Evolutionary conservation across 2,797 vertebrate species (phyloP), one percentile per base, ranked within the genome.

Genomic region (Menidia menidia): DNA sequence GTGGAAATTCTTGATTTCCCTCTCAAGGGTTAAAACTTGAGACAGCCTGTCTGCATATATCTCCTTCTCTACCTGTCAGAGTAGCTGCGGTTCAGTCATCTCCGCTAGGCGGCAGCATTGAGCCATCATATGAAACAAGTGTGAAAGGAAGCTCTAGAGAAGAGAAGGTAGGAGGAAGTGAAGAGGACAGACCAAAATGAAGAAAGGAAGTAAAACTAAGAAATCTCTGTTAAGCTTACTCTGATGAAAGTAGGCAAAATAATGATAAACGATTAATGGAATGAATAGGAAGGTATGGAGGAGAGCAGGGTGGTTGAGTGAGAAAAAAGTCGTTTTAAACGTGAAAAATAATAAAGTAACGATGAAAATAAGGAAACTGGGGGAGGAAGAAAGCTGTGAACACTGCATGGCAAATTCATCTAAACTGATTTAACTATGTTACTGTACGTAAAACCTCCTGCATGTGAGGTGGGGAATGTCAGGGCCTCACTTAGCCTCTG

Each of bases 51-150:
- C 18, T 50, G 1, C 18, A 25, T 50, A 7, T 6, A 7, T 39
- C 5, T 39, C 35, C 35, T 39, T 39, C 35, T 39, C 35, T 39
- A 47, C 25, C 25, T 39, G 16, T 7, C 66, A 59, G 63, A 35
- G 50, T 6, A 19, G 16, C 62, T 64, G 83, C 54, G 71, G 65
- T 80, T 73, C 64, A 6, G 31, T 60, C 12, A 12, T 0, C 55
- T 67, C 91, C 90, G 54, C 87, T 88, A 90, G 90, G 89, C 88
- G 88, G 88, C 89, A 59, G 80, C 88, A 87, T 90, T 73, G 88
- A 85, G 88, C 89, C 71, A 73, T 44, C 33, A 10, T 48, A 61
- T 43, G 73, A 54, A 62, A 14, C 0, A 0, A 32, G 58, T 39
- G 35, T 39, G 35, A 39, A 39, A 7, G 35, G 35, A 39, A 10